A percentile compares a stretch with the other conserved stretches of the same genome.
Conservation (phyloP, 2,113 vertebrate species). For the Vanacampus margaritifer region DNA sequence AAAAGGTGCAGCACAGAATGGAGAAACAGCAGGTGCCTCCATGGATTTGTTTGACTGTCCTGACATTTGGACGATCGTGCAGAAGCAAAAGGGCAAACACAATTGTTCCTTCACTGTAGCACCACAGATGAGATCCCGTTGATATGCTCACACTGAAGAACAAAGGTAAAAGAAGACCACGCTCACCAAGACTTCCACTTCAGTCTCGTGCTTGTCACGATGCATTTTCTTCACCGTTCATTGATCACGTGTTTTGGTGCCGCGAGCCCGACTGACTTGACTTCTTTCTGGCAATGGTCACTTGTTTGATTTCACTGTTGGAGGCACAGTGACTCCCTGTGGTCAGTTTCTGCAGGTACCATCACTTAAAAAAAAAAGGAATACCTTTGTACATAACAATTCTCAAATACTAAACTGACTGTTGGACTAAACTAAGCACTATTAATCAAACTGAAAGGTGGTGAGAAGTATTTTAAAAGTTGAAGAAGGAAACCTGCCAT, state of each 20-base stretch:
- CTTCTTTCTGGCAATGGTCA: not conserved
- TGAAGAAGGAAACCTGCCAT: no score
- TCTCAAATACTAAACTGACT: no score
- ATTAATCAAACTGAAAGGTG: no score
- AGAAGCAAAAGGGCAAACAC: slow-evolving; percentile 41
- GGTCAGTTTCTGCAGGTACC: slow-evolving; percentile 38
- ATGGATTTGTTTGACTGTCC: slow-evolving; percentile 42
- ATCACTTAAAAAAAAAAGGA: not conserved
- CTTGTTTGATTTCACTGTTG: slow-evolving; percentile 13
- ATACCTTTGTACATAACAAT: no score
- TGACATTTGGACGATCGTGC: slow-evolving; percentile 51
- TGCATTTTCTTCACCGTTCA: not conserved
- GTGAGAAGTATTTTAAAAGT: no score
- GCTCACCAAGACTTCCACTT: not conserved
- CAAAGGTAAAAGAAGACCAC: not conserved
- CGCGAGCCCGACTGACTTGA: not conserved
- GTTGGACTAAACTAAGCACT: no score
- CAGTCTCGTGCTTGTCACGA: not conserved
- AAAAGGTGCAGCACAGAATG: slow-evolving; percentile 20
- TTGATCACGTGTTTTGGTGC: not conserved
- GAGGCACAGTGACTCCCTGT: slow-evolving; percentile 63
- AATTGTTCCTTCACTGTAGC: slow-evolving; percentile 25
- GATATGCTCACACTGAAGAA: not conserved
- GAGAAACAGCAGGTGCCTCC: slow-evolving; percentile 17
- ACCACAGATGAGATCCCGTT: slow-evolving; percentile 17